Evolutionary conservation across 2,113 vertebrate species (phyloP).

Genomic region (Noctilio leporinus): DNA sequence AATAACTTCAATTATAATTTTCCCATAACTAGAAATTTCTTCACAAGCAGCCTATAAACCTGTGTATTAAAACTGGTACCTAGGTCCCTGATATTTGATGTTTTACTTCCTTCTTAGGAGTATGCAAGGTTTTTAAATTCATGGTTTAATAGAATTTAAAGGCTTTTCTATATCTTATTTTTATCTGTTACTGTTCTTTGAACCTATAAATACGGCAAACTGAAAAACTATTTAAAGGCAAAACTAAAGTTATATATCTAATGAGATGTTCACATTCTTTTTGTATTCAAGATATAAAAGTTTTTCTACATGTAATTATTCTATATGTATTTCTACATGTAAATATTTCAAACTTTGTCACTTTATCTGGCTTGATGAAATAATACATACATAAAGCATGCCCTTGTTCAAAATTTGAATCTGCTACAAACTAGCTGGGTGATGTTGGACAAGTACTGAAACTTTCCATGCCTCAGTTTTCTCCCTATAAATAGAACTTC

Average conservation of each 20-base stretch:
- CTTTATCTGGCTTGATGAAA: background rate
- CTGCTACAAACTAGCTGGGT: background rate
- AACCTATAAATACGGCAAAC: background rate
- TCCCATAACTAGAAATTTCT: background rate
- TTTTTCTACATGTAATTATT: too few relatives aligned
- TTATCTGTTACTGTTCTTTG: background rate
- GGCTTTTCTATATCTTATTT: background rate
- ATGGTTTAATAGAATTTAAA: background rate
- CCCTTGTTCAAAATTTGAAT: background rate
- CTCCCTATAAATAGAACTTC: background rate
- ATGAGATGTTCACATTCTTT: background rate
- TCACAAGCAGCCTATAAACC: background rate
- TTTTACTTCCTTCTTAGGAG: background rate
- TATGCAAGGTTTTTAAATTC: background rate
- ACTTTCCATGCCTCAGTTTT: background rate
- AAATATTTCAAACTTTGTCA: background rate
- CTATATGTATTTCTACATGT: too few relatives aligned
- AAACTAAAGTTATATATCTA: background rate
- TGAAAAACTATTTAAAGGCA: background rate
- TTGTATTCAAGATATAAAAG: background rate
- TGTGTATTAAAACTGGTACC: background rate
- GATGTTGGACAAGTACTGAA: background rate
- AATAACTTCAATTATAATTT: background rate
- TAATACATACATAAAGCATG: background rate
- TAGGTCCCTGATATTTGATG: background rate